A percentile compares a stretch with the other conserved stretches of the same genome.
Evolutionary conservation across 2,113 vertebrate species (phyloP).

Genomic region (Sitta europaea): DNA sequence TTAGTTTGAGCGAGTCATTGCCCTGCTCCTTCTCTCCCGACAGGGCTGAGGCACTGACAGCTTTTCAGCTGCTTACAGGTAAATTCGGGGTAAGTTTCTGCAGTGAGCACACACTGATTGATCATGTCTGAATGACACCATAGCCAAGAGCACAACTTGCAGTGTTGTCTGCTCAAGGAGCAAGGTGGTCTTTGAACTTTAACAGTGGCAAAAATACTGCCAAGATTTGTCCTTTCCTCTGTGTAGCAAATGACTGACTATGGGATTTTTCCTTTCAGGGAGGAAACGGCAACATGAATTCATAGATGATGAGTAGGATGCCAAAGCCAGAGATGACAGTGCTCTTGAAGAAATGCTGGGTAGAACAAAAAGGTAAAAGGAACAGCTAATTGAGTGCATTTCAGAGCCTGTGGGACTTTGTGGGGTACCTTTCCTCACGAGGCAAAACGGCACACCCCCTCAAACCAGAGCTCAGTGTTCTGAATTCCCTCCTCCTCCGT

Average conservation of each 20-base stretch:
- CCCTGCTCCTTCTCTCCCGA: neutral
- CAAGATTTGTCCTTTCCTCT: neutral
- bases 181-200: neutral
- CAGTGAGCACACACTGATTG: neutral
- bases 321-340: constrained; percentile 68
- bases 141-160: neutral
- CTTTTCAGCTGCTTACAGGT: constrained; percentile 6
- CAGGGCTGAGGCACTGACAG: neutral
- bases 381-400: constrained; percentile 38
- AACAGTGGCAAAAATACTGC: neutral
- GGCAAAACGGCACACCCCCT: neutral
- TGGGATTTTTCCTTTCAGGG: constrained; percentile 56
- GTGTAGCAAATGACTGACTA: constrained; percentile 17
- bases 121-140: neutral
- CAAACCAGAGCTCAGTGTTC: neutral
- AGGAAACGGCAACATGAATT: constrained; percentile 54
- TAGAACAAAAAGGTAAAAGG: constrained; percentile 66
- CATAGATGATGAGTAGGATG: constrained; percentile 62
- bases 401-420: neutral
- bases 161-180: neutral
- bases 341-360: constrained; percentile 65
- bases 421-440: neutral
- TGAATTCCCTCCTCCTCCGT: neutral
- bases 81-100: neutral
- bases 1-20: neutral